Evolutionary conservation across 2,888 invertebrate genomes (phyloP), one percentile per base, ranked within the genome.

Genomic region (Tipula confusa): DNA sequence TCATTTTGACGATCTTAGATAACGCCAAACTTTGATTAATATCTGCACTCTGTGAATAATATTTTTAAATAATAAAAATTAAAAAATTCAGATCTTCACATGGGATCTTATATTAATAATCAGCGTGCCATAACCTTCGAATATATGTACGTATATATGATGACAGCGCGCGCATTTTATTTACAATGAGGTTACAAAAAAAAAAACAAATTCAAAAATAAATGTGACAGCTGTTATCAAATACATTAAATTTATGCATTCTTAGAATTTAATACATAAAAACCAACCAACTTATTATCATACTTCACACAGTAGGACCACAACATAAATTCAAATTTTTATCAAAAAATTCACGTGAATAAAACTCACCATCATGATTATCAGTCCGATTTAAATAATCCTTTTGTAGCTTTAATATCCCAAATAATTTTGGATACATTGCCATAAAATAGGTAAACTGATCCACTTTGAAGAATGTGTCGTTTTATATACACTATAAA

Each of bases 391-490:
- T 64, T 24, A 11, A 24, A 64, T 64, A 64, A 64, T 64, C 64
- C 64, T 64, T 64, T 64, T 64, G 64, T 64, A 64, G 24, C 64
- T 64, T 64, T 24, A 64, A 64, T 64, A 64, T 64, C 64, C 64
- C 64, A 64, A 64, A 64, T 24, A 64, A 24, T 64, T 64, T 64
- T 24, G 64, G 64, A 64, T 64, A 64, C 64, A 64, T 64, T 64
- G 64, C 64, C 64, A 64, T 64, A 64, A 64, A 24, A 24, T 64
- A n/a, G 64, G 24, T 64, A 2, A 64, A 64, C 9, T 64, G 64
- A 64, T 64, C 24, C 64, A 64, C 64, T 64, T 64, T 64, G 64
- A 64, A 64, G 64, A 9, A 64, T 64, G 24, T 64, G 64, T 24
- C 24, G 64, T 24, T 11, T 6, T n/a, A n/a, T n/a, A n/a, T 4